Conservation (phyloP, 1,140 invertebrate genomes). For the Homalodisca vitripennis region DNA sequence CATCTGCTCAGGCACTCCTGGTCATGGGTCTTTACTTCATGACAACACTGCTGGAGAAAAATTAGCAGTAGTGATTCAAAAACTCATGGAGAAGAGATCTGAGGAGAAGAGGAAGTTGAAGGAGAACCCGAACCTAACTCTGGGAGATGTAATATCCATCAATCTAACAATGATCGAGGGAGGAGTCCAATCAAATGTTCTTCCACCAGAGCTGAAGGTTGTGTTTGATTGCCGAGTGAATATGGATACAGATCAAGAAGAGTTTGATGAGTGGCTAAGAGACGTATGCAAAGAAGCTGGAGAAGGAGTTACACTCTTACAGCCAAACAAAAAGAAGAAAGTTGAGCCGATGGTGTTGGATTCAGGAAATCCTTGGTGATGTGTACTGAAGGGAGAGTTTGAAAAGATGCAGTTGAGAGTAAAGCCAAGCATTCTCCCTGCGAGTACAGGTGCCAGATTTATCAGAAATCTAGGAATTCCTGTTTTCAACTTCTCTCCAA, state of each 20-base stretch:
- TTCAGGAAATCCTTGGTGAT: constrained; percentile 1
- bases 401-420: constrained; percentile 52
- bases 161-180: constrained; percentile 83
- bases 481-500: constrained; percentile 42
- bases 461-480: constrained; percentile 53
- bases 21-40: constrained; percentile 84
- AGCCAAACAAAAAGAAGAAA: constrained; percentile 64
- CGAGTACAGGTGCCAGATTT: constrained; percentile 75
- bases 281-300: constrained; percentile 74
- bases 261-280: constrained; percentile 59
- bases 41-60: constrained; percentile 85
- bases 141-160: constrained; percentile 85
- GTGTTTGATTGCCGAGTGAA: constrained; percentile 82
- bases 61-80: constrained; percentile 70
- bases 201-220: constrained; percentile 75
- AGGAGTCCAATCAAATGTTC: constrained; percentile 92
- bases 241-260: constrained; percentile 62
- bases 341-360: constrained; percentile 65
- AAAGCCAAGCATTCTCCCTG: constrained; percentile 70
- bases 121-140: constrained; percentile 58
- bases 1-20: constrained; percentile 73
- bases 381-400: background rate
- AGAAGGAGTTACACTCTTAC: constrained; percentile 68
- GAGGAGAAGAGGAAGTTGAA: constrained; percentile 64
- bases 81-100: constrained; percentile 70